Percentiles rank a stretch among this genome's conserved stretches.
phyloP scores from a whole-genome alignment of 2,888 invertebrate genomes.

The Asteroscopus sphinx region DNA sequence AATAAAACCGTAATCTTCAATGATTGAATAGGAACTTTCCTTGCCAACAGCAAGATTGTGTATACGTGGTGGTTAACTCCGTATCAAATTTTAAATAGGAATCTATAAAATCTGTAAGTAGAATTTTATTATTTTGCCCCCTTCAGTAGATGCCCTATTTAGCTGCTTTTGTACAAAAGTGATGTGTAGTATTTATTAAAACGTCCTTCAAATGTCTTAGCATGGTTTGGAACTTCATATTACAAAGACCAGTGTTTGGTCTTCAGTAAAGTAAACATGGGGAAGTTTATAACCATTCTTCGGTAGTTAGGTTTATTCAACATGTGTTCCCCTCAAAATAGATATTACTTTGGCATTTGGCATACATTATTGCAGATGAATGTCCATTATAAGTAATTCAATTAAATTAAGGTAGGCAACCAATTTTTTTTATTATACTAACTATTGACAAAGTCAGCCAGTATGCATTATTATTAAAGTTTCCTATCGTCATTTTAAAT shows the following conservation, averaged over 20 bases:
- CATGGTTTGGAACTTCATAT: not conserved
- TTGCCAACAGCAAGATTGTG: slow-evolving; percentile 5
- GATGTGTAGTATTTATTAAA: not conserved
- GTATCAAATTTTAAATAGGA: slow-evolving; percentile 6
- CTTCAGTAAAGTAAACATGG: slow-evolving; percentile 14
- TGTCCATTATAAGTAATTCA: slow-evolving; percentile 2
- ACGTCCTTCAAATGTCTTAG: not conserved
- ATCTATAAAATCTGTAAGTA: slow-evolving; percentile 26
- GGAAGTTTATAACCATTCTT: slow-evolving; percentile 54
- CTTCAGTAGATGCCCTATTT: too few relatives aligned
- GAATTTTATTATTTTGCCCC: not conserved
- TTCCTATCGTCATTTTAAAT: slow-evolving; percentile 1
- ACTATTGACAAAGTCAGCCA: not conserved
- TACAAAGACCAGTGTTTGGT: slow-evolving; percentile 24
- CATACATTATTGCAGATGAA: slow-evolving; percentile 3
- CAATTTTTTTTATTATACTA: not conserved
- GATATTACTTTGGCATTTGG: slow-evolving; percentile 2
- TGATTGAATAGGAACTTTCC: slow-evolving; percentile 12
- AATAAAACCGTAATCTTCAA: slow-evolving; percentile 16
- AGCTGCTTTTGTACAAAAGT: not conserved
- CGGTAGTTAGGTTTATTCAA: slow-evolving; percentile 34
- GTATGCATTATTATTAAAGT: slow-evolving; percentile 2
- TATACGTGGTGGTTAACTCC: not conserved
- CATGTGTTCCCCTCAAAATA: slow-evolving; percentile 13
- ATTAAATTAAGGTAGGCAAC: slow-evolving; percentile 28